Percentiles rank a stretch among this genome's conserved stretches.
Conservation (phyloP, 2,888 invertebrate genomes). For the Ptilodon capucinus region DNA sequence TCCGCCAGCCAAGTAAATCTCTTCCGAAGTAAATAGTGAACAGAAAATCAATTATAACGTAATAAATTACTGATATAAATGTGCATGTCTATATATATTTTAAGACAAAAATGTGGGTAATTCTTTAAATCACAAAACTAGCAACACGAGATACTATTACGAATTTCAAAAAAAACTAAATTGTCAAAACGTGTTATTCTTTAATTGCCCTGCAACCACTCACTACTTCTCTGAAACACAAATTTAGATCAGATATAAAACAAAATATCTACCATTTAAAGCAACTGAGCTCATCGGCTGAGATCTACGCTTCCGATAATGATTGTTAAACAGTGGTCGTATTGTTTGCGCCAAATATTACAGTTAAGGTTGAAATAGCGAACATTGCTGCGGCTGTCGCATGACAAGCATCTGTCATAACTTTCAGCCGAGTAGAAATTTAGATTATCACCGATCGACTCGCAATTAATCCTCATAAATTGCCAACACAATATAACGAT, state of each 20-base stretch:
- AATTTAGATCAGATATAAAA: conserved; percentile 18
- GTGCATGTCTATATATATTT: too few relatives aligned
- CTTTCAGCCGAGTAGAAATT: conserved; percentile 19
- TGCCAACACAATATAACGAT: conserved; percentile 14
- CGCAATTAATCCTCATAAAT: conserved; percentile 15
- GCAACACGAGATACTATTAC: conserved; percentile 21
- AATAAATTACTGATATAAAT: too few relatives aligned
- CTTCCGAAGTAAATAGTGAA: too few relatives aligned
- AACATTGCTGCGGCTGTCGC: conserved; percentile 27
- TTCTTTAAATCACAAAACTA: conserved; percentile 13
- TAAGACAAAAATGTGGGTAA: conserved; percentile 13
- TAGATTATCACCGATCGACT: conserved; percentile 18
- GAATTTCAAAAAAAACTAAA: conserved; percentile 13
- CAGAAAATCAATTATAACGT: too few relatives aligned
- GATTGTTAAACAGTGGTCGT: conserved; percentile 35
- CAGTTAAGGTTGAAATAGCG: conserved; percentile 40
- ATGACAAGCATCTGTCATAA: conserved; percentile 45
- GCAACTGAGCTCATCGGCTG: conserved; percentile 20
- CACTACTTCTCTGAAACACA: conserved; percentile 12
- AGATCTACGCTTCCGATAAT: conserved; percentile 29
- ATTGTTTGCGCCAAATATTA: conserved; percentile 46
- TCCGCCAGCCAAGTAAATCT: too few relatives aligned
- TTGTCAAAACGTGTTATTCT: conserved; percentile 17
- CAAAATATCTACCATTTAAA: conserved; percentile 11
- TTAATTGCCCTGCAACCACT: conserved; percentile 23